phyloP scores from a whole-genome alignment of 2,797 vertebrate genomes.

The Pitangus sulphuratus region DNA sequence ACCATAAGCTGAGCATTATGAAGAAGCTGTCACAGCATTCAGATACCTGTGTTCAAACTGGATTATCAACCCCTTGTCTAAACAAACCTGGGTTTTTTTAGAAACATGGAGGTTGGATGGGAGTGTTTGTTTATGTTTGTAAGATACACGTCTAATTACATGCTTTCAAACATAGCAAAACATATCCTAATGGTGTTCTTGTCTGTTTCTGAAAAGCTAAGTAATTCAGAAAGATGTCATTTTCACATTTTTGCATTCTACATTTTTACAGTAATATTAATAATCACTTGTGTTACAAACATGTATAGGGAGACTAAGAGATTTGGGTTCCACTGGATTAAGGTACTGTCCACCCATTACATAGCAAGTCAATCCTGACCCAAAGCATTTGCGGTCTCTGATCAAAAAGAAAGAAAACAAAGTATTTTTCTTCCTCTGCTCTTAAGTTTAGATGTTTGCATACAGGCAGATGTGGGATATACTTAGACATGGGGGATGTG shows the following conservation, averaged over 20 bases:
- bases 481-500: background rate
- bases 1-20: conserved; percentile 67
- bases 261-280: background rate
- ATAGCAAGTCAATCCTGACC: background rate
- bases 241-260: background rate
- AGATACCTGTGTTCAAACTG: conserved; percentile 62
- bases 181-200: background rate
- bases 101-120: conserved; percentile 38
- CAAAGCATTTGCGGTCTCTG: background rate
- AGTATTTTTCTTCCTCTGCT: background rate
- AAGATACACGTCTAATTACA: conserved; percentile 8
- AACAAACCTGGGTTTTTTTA: conserved; percentile 54
- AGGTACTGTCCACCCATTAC: background rate
- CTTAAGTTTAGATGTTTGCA: background rate
- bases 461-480: background rate
- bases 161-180: conserved; percentile 45
- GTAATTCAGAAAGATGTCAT: background rate
- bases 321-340: background rate
- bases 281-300: background rate
- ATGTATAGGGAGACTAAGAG: background rate
- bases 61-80: conserved; percentile 65
- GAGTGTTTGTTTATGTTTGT: conserved; percentile 49
- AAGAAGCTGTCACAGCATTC: conserved; percentile 69
- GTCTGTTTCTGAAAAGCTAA: conserved; percentile 4
- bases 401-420: background rate